Evolutionary conservation across 2,888 invertebrate genomes (phyloP).

Genomic region (Oscheius sp.): DNA sequence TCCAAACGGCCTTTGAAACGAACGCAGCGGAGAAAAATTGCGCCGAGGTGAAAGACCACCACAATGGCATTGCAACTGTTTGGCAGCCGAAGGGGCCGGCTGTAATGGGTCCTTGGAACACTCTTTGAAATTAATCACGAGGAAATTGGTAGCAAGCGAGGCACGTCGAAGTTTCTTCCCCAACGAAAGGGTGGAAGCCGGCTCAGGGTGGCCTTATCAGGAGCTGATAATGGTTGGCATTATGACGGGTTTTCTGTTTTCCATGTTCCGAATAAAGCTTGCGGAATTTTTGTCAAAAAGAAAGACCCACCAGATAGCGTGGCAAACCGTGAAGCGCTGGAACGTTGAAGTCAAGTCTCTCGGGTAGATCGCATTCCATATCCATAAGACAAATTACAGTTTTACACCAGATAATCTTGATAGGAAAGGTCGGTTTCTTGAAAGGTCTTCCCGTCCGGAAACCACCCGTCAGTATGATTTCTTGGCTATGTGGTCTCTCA

Average conservation of each 20-base stretch:
- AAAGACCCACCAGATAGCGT: not conserved
- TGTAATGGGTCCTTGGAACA: not conserved
- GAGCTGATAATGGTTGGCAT: not conserved
- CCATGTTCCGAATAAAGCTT: no score
- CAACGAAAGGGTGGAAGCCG: not conserved
- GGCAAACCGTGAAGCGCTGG: slow-evolving; percentile 2
- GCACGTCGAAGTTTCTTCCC: not conserved
- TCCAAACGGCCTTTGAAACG: not conserved
- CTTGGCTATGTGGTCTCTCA: not conserved
- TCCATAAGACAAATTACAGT: slow-evolving; percentile 22
- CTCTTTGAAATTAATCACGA: not conserved
- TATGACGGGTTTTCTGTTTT: not conserved
- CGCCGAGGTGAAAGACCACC: not conserved
- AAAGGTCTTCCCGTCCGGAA: not conserved
- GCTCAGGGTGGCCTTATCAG: slow-evolving; percentile 2
- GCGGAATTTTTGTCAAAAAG: no score
- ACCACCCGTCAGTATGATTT: not conserved
- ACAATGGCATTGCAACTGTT: not conserved
- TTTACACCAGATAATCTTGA: slow-evolving; percentile 22
- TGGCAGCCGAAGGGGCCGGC: not conserved
- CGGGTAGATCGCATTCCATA: slow-evolving; percentile 12
- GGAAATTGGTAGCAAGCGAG: not conserved
- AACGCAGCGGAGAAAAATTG: not conserved
- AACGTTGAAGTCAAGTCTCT: slow-evolving; percentile 1
- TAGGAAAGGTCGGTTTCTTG: slow-evolving; percentile 18